A percentile compares a stretch with the other conserved stretches of the same genome.
phyloP scores from a whole-genome alignment of 1,140 invertebrate genomes.

The Aphelenchoides fujianensis region DNA sequence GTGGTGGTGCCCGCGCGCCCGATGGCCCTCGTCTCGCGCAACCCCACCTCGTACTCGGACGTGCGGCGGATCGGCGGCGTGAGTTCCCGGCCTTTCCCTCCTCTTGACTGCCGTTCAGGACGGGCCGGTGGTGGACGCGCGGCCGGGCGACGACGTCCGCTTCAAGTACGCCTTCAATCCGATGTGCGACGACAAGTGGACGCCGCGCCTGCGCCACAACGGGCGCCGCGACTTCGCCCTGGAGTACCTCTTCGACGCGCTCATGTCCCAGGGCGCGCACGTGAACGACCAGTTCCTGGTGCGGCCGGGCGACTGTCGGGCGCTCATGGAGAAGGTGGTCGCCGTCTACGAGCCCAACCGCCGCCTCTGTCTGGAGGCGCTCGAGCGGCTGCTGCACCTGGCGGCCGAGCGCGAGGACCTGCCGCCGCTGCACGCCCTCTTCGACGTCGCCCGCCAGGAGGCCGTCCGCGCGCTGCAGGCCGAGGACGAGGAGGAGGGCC shows the following conservation, averaged over 20 bases:
- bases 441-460: constrained; percentile 23
- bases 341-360: background rate
- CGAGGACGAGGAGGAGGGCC: constrained; percentile 31
- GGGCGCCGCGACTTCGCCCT: constrained; percentile 31
- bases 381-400: constrained; percentile 32
- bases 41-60: background rate
- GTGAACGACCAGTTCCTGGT: constrained; percentile 35
- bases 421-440: constrained; percentile 23
- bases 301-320: background rate
- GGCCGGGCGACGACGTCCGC: background rate
- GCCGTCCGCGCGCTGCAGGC: constrained; percentile 19
- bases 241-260: constrained; percentile 40
- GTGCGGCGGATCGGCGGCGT: background rate
- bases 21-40: background rate
- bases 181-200: background rate
- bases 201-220: background rate
- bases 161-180: background rate
- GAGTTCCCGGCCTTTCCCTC: too few species aligned
- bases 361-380: constrained; percentile 24
- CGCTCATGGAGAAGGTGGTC: background rate
- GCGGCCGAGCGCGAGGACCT: constrained; percentile 35
- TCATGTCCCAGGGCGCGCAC: constrained; percentile 38
- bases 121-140: background rate
- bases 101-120: background rate
- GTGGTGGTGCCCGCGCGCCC: background rate